phyloP scores from a whole-genome alignment of 1,140 invertebrate species.

The Sycophaga agraensis region DNA sequence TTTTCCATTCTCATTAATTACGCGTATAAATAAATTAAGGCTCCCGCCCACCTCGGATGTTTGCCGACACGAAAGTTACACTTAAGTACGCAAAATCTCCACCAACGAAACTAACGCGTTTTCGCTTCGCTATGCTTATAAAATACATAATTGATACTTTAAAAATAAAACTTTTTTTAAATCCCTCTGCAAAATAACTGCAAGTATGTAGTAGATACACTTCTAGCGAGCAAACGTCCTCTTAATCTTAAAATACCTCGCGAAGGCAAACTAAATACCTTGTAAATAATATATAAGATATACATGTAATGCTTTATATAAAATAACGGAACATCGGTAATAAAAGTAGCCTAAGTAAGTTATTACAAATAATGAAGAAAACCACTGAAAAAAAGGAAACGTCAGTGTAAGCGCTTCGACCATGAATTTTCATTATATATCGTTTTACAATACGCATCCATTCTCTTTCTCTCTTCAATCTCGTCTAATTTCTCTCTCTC shows the following conservation, averaged over 20 bases:
- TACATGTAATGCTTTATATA: constrained; percentile 9
- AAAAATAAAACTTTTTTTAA: constrained; percentile 13
- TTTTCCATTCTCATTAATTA: constrained; percentile 10
- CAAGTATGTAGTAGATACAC: constrained; percentile 11
- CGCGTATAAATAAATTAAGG: constrained; percentile 25
- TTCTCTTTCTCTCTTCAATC: background rate
- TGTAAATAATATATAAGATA: constrained; percentile 22
- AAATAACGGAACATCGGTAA: constrained; percentile 28
- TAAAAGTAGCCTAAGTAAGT: constrained; percentile 1
- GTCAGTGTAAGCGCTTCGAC: constrained; percentile 14
- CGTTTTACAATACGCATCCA: constrained; percentile 3
- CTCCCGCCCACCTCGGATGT: background rate
- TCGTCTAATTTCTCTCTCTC: background rate
- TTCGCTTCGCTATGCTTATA: background rate
- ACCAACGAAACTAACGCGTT: background rate
- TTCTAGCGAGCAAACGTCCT: constrained; percentile 2
- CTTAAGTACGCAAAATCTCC: constrained; percentile 22
- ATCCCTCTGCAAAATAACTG: constrained; percentile 3
- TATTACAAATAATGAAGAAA: constrained; percentile 16
- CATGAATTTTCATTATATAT: constrained; percentile 22
- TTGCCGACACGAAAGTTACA: constrained; percentile 13
- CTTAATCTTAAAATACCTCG: constrained; percentile 15
- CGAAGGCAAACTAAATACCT: constrained; percentile 13
- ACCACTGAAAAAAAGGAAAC: constrained; percentile 24
- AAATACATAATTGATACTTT: constrained; percentile 12